Conservation (phyloP, 2,888 invertebrate species). For the Ectemnius cavifrons region DNA sequence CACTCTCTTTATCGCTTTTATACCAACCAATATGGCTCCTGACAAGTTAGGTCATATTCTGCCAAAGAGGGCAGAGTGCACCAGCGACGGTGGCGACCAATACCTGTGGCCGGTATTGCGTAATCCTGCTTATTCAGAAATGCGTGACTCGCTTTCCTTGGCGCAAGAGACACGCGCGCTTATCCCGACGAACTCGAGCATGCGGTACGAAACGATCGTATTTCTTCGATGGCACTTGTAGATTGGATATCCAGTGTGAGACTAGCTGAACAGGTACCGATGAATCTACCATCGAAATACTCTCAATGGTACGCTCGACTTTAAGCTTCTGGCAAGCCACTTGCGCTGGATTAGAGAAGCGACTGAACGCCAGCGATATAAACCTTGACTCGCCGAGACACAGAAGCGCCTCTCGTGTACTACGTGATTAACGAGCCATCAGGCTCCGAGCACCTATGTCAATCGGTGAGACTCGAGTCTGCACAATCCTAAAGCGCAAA, state of each 20-base stretch:
- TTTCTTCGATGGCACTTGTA: constrained; percentile 2
- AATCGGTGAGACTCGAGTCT: not conserved
- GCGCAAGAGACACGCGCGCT: too few relatives aligned
- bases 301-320: too few relatives aligned
- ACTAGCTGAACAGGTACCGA: too few relatives aligned
- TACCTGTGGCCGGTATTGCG: constrained; percentile 14
- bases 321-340: too few relatives aligned
- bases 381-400: not conserved
- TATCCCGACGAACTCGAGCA: not conserved
- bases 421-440: constrained; percentile 47
- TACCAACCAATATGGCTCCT: too few relatives aligned
- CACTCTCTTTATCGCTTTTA: too few relatives aligned
- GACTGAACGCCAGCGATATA: constrained; percentile 1
- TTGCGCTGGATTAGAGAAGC: too few relatives aligned
- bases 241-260: not conserved
- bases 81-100: too few relatives aligned
- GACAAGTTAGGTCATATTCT: too few relatives aligned
- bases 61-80: too few relatives aligned
- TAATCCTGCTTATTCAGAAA: constrained; percentile 25
- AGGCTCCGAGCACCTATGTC: not conserved
- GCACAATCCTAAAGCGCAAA: not conserved
- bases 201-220: constrained; percentile 1
- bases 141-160: constrained; percentile 24
- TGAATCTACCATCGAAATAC: too few relatives aligned
- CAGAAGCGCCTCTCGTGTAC: constrained; percentile 4